Percentiles rank a stretch among this genome's conserved stretches.
Conservation (phyloP, 2,113 vertebrate genomes). For the Garra rufa region DNA sequence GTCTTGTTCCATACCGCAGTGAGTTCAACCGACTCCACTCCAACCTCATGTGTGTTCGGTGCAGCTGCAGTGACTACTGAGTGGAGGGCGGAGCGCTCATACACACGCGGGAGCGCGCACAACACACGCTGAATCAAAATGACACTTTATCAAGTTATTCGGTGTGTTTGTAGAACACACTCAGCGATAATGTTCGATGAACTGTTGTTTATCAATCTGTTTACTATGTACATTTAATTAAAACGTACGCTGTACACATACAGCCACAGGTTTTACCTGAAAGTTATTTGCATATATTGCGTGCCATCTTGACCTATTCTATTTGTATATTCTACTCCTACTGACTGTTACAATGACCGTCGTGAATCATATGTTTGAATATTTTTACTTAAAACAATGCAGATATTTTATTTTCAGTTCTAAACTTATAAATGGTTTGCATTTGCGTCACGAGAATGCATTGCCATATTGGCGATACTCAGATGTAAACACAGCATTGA, state of each 20-base stretch:
- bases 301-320: not conserved
- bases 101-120: not conserved
- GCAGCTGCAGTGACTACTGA: not conserved
- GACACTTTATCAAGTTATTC: not conserved
- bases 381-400: not conserved
- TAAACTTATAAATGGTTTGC: no score
- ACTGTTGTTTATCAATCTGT: no score
- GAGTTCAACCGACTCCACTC: not conserved
- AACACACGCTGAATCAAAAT: not conserved
- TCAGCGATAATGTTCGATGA: not conserved
- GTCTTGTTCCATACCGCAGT: not conserved
- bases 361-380: not conserved
- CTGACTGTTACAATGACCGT: not conserved
- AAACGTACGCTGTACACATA: not conserved
- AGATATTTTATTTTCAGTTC: no score
- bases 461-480: no score
- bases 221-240: not conserved
- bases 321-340: not conserved
- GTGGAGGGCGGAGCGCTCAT: slow-evolving; percentile 12
- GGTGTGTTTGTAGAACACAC: not conserved
- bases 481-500: no score
- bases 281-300: not conserved
- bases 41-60: not conserved
- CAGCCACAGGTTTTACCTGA: not conserved
- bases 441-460: no score